Percentiles rank a stretch among this genome's conserved stretches.
These are phyloP conservation scores for Myanophis thanlyinensis DNA, from an alignment of 2,113 vertebrate genomes.

Conservation along the genomic window DNA sequence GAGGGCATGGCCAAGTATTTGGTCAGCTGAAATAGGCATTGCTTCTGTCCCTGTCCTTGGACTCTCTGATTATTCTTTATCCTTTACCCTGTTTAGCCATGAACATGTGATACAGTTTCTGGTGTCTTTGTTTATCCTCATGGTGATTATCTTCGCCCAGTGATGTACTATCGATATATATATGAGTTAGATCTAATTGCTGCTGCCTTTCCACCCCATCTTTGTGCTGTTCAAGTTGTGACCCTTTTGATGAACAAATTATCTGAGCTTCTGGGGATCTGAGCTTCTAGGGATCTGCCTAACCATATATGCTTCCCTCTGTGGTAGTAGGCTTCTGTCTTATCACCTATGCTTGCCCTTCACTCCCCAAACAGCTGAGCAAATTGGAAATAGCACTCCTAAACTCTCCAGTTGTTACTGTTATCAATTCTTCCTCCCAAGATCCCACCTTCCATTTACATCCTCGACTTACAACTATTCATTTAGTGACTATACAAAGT, in stretches of 20 bases:
- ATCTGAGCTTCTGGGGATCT: background rate
- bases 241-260: background rate
- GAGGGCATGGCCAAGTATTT: background rate
- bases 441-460: background rate
- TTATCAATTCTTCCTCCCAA: background rate
- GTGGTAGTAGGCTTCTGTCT: background rate
- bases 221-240: background rate
- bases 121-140: background rate
- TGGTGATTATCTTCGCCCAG: background rate
- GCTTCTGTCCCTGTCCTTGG: background rate
- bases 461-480: background rate
- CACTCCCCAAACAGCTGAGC: background rate
- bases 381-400: background rate
- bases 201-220: background rate
- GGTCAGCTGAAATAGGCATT: background rate
- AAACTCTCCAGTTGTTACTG: background rate
- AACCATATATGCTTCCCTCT: background rate
- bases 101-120: background rate
- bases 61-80: background rate
- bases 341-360: background rate
- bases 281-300: background rate
- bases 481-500: background rate
- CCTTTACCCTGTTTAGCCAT: background rate
- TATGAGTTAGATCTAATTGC: background rate
- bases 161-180: background rate